These are phyloP conservation scores for Euura saliciscinereae DNA, from an alignment of 1,140 invertebrate species.

Conservation along the genomic window DNA sequence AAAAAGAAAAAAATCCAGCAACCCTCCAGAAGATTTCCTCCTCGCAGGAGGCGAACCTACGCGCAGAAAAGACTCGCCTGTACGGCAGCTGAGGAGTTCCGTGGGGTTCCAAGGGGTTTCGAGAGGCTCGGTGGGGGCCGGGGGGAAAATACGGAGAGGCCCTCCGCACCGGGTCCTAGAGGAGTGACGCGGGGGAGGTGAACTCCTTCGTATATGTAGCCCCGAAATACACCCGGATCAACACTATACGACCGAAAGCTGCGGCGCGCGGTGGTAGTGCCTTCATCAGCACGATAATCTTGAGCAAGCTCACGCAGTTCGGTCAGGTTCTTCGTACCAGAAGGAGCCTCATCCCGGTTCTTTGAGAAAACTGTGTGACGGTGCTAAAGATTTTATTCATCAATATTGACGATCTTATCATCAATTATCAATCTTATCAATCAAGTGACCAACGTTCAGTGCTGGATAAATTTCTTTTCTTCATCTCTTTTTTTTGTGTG, in stretches of 20 bases:
- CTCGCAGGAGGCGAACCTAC: background rate
- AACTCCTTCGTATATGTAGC: constrained; percentile 56
- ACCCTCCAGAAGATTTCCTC: no score
- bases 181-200: constrained; percentile 32
- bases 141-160: constrained; percentile 22
- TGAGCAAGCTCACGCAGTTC: background rate
- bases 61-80: background rate
- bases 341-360: no score
- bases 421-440: no score
- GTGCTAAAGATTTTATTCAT: no score
- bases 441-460: background rate
- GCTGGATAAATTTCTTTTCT: background rate
- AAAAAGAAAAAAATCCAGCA: no score
- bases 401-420: no score
- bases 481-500: background rate
- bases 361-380: no score
- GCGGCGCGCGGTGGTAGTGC: constrained; percentile 34
- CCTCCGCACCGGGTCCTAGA: constrained; percentile 19
- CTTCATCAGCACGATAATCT: background rate
- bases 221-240: constrained; percentile 53
- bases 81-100: background rate
- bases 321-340: background rate
- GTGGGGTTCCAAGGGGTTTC: constrained; percentile 1
- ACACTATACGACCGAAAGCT: constrained; percentile 53
- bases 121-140: constrained; percentile 9